A percentile compares a stretch with the other conserved stretches of the same genome.
Evolutionary conservation across 1,140 invertebrate species (phyloP).

Genomic region (Nasonia vitripennis): DNA sequence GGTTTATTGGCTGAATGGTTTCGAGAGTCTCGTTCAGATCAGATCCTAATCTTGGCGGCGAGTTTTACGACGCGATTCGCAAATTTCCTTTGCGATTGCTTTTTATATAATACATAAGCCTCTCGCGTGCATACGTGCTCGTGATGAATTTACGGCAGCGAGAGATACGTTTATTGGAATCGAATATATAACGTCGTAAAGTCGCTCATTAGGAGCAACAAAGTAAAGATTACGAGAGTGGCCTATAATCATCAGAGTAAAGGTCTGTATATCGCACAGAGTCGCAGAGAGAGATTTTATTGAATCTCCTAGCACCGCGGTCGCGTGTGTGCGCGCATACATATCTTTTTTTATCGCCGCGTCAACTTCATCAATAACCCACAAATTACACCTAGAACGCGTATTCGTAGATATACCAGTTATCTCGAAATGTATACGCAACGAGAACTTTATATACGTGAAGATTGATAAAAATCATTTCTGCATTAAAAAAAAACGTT

Average conservation of each 20-base stretch:
- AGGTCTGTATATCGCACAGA: background rate
- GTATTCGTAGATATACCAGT: too few relatives aligned
- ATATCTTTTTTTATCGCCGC: too few relatives aligned
- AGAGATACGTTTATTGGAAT: background rate
- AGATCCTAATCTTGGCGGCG: conserved; percentile 17
- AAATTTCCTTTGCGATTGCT: conserved; percentile 21
- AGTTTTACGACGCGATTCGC: background rate
- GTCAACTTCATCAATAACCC: too few relatives aligned
- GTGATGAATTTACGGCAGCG: conserved; percentile 16
- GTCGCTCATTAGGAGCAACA: conserved; percentile 2
- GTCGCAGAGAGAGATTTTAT: background rate
- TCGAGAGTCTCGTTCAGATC: background rate
- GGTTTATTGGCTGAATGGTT: background rate
- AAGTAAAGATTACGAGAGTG: background rate
- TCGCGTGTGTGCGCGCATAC: too few relatives aligned
- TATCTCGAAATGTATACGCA: too few relatives aligned
- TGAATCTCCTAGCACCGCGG: background rate
- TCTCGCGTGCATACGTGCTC: background rate
- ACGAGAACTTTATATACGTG: too few relatives aligned
- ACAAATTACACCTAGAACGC: too few relatives aligned
- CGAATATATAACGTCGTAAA: conserved; percentile 4
- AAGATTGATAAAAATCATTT: too few relatives aligned
- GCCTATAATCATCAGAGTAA: conserved; percentile 16
- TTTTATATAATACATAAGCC: background rate
- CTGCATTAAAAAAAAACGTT: too few relatives aligned